Base-by-base conservation (phyloP, 2,797 vertebrate genomes). In the Calcarius lapponicus region DNA sequence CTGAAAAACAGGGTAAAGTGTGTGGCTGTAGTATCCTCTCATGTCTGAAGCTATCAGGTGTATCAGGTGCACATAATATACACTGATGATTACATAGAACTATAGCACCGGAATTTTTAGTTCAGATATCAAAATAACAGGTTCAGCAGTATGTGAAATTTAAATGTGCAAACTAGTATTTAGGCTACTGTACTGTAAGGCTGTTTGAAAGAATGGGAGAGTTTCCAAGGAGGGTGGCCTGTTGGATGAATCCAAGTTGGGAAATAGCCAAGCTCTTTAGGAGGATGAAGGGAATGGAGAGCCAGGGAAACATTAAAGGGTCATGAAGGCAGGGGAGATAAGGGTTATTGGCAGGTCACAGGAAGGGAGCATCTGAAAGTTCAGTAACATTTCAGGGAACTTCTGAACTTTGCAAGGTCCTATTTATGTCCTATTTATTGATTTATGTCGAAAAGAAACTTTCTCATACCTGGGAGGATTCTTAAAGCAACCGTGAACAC, bases 301-400 rank as follows among this genome's bases (percentile, higher is more conserved):
- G 61, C 42, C 87, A 96, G 70, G 66, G 87, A 94, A 95, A 90
- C 40, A 86, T 91, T 95, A 92, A 94, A 58, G 83, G 84, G 81
- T 93, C 79, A 86, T 10, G 21, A 86, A 86, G 38, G 88, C 88
- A 92, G 53, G 42, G 76, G 64, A 97, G 86, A 90, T 62, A 70
- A 95, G 43, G 87, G 74, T 96, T 88, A 91, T 20, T 93, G 74
- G 36, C 54, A 21, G 85, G 80, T 82, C 91, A 95, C 81, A 81
- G 76, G 51, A 95, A 94, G 71, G 34, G 69, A 95, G 28, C 26
- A 89, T 80, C 75, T 67, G 62, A 80, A 95, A 91, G 86, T 86
- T 94, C 92, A 95, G 72, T 54, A 75, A 71, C 54, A 40, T 93
- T 95, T 85, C 72, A 90, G 64, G 79, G 47, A 96, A 93, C 61